phyloP scores from a whole-genome alignment of 2,113 vertebrate genomes.

The Cryptotis parvus region DNA sequence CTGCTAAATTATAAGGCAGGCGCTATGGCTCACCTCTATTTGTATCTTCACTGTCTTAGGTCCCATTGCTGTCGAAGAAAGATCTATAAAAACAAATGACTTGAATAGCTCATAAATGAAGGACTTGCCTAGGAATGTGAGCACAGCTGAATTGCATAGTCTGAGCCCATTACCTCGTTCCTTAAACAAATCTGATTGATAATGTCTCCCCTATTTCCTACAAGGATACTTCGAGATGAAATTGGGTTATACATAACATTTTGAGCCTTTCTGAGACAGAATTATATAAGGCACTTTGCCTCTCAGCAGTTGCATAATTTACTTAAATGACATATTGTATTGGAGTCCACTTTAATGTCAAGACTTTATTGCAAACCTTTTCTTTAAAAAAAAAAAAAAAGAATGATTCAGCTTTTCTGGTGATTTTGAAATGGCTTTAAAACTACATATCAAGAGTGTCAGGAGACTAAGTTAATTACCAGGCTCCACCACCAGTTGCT shows the following conservation, averaged over 20 bases:
- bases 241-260: conserved; percentile 50
- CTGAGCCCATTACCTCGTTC: background rate
- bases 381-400: conserved; percentile 47
- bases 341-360: conserved; percentile 52
- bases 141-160: background rate
- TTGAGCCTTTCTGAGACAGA: conserved; percentile 55
- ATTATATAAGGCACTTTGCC: conserved; percentile 45
- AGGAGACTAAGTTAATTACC: conserved; percentile 62
- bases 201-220: conserved; percentile 27
- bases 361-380: conserved; percentile 54
- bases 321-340: conserved; percentile 63
- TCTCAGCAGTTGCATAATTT: conserved; percentile 41
- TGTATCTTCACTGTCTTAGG: background rate
- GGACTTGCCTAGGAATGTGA: background rate
- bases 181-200: conserved; percentile 43
- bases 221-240: conserved; percentile 58
- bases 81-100: background rate
- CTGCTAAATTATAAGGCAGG: conserved; percentile 6
- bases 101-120: conserved; percentile 3
- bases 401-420: conserved; percentile 60
- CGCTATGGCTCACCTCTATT: background rate
- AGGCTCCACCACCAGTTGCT: conserved; percentile 47
- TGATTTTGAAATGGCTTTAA: conserved; percentile 60
- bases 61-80: background rate
- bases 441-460: conserved; percentile 54